Percentiles rank a stretch among this genome's conserved stretches.
Conservation (phyloP, 2,797 vertebrate genomes). For the Urocyon cinereoargenteus region DNA sequence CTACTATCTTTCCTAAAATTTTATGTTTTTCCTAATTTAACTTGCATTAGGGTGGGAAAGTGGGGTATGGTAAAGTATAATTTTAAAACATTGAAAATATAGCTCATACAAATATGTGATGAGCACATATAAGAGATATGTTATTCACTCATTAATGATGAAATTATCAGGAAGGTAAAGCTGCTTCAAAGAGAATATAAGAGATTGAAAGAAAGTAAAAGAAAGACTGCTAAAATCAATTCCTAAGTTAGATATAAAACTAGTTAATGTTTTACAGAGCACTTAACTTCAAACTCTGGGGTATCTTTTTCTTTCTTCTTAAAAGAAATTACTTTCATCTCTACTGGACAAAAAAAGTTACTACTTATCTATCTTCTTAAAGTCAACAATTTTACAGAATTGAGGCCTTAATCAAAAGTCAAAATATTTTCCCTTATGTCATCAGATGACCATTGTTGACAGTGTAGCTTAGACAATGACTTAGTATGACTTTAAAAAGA, state of each 20-base stretch:
- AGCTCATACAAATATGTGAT: neutral
- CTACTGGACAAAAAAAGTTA: neutral
- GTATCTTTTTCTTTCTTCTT: constrained; percentile 47
- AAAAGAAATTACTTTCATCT: neutral
- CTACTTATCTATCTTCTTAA: neutral
- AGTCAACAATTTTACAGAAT: neutral
- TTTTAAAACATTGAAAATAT: neutral
- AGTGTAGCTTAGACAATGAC: neutral
- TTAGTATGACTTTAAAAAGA: neutral
- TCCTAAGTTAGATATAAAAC: neutral
- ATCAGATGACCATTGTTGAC: neutral
- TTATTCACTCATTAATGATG: neutral
- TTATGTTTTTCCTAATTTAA: constrained; percentile 12
- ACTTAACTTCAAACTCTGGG: neutral
- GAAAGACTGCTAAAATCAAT: neutral
- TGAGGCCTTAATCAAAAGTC: neutral
- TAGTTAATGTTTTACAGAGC: neutral
- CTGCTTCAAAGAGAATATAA: neutral
- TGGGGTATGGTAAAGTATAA: neutral
- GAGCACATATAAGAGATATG: neutral
- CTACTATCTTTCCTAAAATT: neutral
- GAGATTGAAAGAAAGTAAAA: neutral
- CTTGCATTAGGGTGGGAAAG: neutral
- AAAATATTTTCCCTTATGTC: neutral
- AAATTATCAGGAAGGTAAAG: neutral